These are phyloP conservation scores for Lonchura striata DNA, from an alignment of 2,113 vertebrate genomes.

Conservation along the genomic window DNA sequence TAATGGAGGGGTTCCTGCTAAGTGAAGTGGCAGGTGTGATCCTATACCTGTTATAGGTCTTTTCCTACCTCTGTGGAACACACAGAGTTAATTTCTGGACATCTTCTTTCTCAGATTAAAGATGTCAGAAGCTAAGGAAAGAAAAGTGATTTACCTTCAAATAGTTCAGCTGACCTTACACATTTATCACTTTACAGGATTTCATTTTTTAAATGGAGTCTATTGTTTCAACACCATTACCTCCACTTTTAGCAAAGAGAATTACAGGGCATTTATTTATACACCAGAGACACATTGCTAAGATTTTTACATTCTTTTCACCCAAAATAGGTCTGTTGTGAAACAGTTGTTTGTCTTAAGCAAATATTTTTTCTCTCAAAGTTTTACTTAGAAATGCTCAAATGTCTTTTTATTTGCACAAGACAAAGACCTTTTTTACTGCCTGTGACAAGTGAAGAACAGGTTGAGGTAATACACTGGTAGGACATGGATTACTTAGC, in stretches of 20 bases:
- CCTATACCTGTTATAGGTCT: neutral
- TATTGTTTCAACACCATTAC: constrained; percentile 57
- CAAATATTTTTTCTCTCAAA: constrained; percentile 47
- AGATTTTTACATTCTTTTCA: constrained; percentile 48
- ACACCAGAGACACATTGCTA: constrained; percentile 35
- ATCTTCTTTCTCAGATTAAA: constrained; percentile 3
- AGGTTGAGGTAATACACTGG: neutral
- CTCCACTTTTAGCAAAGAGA: constrained; percentile 43
- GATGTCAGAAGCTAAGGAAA: constrained; percentile 27
- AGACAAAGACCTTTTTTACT: constrained; percentile 28
- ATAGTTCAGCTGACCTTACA: constrained; percentile 53
- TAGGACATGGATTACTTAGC: neutral
- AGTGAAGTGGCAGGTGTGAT: neutral
- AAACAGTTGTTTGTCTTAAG: constrained; percentile 54
- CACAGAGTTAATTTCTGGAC: constrained; percentile 18
- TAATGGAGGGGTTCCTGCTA: neutral
- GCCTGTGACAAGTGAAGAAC: neutral
- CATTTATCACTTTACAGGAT: constrained; percentile 56
- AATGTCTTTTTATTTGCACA: constrained; percentile 48
- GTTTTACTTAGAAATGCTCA: constrained; percentile 29
- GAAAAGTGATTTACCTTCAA: constrained; percentile 37
- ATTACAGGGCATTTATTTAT: constrained; percentile 52
- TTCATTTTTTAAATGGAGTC: constrained; percentile 50
- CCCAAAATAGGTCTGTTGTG: neutral
- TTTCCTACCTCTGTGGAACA: neutral